phyloP scores from a whole-genome alignment of 2,797 vertebrate genomes.

The Lophius americanus region DNA sequence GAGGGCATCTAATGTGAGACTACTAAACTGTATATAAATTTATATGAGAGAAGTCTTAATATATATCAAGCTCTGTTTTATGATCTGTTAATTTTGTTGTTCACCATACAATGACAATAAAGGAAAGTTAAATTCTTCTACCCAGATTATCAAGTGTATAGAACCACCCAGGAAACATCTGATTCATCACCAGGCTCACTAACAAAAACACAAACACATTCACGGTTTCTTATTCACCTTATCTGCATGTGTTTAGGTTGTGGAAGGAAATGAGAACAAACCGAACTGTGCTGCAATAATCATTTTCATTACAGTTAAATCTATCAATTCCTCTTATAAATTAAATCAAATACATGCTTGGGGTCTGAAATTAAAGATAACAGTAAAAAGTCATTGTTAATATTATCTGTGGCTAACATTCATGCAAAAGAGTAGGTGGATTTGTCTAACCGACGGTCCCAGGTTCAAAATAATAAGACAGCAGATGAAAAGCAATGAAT shows the following conservation, averaged over 20 bases:
- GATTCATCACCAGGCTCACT: neutral
- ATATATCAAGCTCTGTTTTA: too few species aligned
- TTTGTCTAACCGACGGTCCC: conserved; percentile 2
- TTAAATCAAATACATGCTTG: neutral
- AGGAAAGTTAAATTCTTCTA: neutral
- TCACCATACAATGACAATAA: too few species aligned
- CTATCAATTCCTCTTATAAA: neutral
- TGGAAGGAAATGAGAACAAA: conserved; percentile 13
- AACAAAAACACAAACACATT: conserved; percentile 3
- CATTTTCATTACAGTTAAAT: neutral
- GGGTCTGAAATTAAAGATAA: neutral
- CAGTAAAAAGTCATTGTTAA: neutral
- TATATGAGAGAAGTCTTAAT: too few species aligned
- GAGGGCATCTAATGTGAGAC: too few species aligned
- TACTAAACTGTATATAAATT: too few species aligned
- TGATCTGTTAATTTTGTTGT: too few species aligned
- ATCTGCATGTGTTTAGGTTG: neutral
- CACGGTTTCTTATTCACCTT: neutral
- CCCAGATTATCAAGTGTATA: conserved; percentile 13
- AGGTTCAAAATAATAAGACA: neutral
- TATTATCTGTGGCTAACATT: neutral
- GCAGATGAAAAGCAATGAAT: conserved; percentile 8
- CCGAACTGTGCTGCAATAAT: neutral
- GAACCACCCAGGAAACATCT: neutral
- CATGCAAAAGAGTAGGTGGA: neutral